These are phyloP conservation scores for Scartelaos histophorus DNA, from an alignment of 2,113 vertebrate genomes.

Conservation along the genomic window DNA sequence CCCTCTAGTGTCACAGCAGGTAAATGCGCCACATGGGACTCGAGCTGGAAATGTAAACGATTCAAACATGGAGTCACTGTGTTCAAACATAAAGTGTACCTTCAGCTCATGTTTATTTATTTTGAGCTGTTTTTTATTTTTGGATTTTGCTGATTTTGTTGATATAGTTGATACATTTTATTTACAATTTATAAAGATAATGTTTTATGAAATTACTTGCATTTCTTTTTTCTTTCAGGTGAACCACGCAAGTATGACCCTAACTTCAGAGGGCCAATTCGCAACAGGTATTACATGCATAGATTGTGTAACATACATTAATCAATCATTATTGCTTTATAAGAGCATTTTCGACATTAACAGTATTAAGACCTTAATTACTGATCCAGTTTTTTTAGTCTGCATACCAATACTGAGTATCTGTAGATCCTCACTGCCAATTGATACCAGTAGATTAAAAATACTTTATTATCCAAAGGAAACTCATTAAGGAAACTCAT, in stretches of 20 bases:
- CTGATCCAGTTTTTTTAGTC: not conserved
- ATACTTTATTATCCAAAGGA: too few species aligned
- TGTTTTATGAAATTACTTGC: not conserved
- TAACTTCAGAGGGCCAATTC: conserved; percentile 89
- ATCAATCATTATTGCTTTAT: not conserved
- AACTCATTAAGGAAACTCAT: too few species aligned
- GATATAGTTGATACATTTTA: not conserved
- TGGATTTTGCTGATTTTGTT: too few species aligned
- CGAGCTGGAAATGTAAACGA: not conserved
- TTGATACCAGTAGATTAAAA: too few species aligned
- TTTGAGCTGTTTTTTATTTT: not conserved
- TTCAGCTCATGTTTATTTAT: not conserved
- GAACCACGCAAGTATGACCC: conserved; percentile 88
- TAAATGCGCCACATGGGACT: conserved; percentile 1
- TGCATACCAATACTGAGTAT: not conserved
- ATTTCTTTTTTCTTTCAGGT: conserved; percentile 81
- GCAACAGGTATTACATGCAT: conserved; percentile 80
- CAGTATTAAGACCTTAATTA: too few species aligned
- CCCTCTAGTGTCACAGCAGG: conserved; percentile 14
- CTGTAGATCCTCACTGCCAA: too few species aligned
- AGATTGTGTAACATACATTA: not conserved
- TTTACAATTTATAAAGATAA: not conserved
- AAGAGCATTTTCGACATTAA: too few species aligned
- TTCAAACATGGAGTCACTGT: not conserved
- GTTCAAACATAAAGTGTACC: not conserved